phyloP scores from a whole-genome alignment of 2,888 invertebrate species.

The Lithophane ornitopus region DNA sequence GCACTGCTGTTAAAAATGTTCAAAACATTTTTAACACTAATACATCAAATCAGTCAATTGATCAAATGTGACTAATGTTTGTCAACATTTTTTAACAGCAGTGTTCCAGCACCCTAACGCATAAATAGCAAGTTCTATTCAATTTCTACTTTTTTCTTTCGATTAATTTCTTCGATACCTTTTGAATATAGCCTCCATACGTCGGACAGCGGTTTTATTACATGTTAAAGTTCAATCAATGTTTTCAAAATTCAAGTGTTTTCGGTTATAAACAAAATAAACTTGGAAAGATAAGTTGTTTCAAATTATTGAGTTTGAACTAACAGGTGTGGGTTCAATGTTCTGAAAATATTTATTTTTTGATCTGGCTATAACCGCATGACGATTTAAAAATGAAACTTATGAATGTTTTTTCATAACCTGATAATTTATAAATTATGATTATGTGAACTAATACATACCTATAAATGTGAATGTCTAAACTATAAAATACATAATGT shows the following conservation, averaged over 20 bases:
- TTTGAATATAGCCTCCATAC: background rate
- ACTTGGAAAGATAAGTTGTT: conserved; percentile 60
- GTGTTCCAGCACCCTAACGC: no score
- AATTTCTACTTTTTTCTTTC: background rate
- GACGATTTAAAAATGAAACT: conserved; percentile 27
- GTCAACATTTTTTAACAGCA: no score
- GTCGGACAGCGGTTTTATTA: conserved; percentile 8
- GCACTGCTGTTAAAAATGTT: no score
- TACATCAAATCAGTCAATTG: no score
- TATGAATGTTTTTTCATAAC: conserved; percentile 37
- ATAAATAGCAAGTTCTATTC: no score
- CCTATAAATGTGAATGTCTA: conserved; percentile 44
- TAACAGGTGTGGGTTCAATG: conserved; percentile 70
- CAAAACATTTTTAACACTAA: no score
- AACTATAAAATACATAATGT: conserved; percentile 8
- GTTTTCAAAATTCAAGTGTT: conserved; percentile 23
- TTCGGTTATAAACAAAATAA: background rate
- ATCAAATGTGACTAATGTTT: no score
- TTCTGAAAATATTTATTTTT: conserved; percentile 54
- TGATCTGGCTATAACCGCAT: conserved; percentile 67
- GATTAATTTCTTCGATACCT: background rate
- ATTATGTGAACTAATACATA: conserved; percentile 41
- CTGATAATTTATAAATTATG: conserved; percentile 9
- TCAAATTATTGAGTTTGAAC: conserved; percentile 64
- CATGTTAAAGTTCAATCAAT: background rate